phyloP scores from a whole-genome alignment of 1,140 invertebrate genomes.

The Drosophila triauraria region DNA sequence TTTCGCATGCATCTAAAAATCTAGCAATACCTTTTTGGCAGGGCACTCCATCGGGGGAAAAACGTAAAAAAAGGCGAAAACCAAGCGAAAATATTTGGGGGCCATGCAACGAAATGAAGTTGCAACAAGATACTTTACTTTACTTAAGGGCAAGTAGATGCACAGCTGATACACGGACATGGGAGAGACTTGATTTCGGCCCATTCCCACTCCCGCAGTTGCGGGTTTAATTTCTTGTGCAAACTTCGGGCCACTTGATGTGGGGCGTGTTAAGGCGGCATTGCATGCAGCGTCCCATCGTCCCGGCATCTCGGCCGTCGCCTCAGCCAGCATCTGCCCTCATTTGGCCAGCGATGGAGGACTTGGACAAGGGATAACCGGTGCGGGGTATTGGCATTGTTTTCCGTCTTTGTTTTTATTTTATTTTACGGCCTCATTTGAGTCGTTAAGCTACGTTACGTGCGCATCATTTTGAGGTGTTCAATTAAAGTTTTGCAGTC shows the following conservation, averaged over 20 bases:
- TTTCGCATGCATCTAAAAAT: neutral
- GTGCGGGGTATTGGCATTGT: conserved; percentile 58
- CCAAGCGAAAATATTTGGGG: conserved; percentile 77
- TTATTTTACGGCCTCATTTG: conserved; percentile 60
- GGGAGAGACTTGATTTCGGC: conserved; percentile 69
- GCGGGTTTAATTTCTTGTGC: conserved; percentile 79
- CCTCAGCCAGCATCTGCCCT: conserved; percentile 54
- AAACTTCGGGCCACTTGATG: conserved; percentile 75
- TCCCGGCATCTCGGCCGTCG: conserved; percentile 14
- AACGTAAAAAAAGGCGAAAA: conserved; percentile 27
- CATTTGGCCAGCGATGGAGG: conserved; percentile 60
- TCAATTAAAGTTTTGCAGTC: conserved; percentile 69
- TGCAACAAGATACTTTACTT: conserved; percentile 83
- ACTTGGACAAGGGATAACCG: conserved; percentile 16
- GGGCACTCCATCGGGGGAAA: conserved; percentile 3
- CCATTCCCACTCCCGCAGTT: conserved; percentile 21
- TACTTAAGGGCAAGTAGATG: conserved; percentile 82
- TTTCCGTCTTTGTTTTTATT: conserved; percentile 17
- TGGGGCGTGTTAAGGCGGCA: conserved; percentile 73
- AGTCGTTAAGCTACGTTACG: conserved; percentile 79
- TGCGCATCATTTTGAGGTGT: conserved; percentile 82
- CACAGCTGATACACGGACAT: conserved; percentile 77
- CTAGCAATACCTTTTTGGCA: neutral
- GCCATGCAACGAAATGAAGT: conserved; percentile 80
- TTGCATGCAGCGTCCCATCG: conserved; percentile 52